phyloP scores from a whole-genome alignment of 2,888 invertebrate genomes.

The Aleiodes alternator region DNA sequence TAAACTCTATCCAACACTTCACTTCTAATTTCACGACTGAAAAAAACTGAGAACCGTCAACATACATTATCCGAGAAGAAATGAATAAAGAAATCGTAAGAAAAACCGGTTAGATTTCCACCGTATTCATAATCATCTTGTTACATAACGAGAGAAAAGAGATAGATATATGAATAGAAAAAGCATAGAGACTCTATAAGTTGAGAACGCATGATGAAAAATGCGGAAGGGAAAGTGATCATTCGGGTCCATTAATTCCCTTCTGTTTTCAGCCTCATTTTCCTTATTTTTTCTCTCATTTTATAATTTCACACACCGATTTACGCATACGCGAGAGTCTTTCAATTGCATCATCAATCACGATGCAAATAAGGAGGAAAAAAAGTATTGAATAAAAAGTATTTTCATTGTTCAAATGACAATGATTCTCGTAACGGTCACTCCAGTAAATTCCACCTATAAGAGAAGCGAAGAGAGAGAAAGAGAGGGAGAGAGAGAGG shows the following conservation, averaged over 20 bases:
- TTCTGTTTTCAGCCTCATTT: no score
- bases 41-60: background rate
- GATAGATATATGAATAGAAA: background rate
- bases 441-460: constrained; percentile 8
- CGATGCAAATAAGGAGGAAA: no score
- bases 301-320: no score
- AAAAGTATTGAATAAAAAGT: background rate
- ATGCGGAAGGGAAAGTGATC: constrained; percentile 40
- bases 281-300: no score
- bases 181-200: no score
- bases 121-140: constrained; percentile 9
- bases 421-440: constrained; percentile 14
- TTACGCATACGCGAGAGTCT: no score
- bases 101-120: constrained; percentile 28
- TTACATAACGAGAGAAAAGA: constrained; percentile 16
- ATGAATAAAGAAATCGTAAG: constrained; percentile 20
- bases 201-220: background rate
- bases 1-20: no score
- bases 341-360: no score
- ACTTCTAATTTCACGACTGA: background rate
- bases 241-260: constrained; percentile 9
- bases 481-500: constrained; percentile 34
- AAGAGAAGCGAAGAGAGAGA: no score
- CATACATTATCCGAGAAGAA: constrained; percentile 5
- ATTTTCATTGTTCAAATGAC: background rate